Evolutionary conservation across 30 jellyfish, hydroid and myxozoan genomes (phyloP).

Genomic region (Euphysa ruthae): DNA sequence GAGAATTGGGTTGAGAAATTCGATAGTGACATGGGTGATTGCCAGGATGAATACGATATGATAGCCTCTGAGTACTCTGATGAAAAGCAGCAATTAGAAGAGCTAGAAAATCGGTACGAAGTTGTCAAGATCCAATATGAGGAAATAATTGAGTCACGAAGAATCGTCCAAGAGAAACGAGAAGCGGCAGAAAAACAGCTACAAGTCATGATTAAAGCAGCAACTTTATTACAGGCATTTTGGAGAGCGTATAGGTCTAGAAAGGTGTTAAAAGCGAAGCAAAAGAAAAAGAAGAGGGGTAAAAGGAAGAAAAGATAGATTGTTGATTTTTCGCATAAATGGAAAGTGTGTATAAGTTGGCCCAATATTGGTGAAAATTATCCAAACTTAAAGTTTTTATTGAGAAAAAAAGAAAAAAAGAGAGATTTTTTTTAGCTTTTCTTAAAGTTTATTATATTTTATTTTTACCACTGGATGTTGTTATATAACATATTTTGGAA

Average conservation of each 20-base stretch:
- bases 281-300: conserved; percentile 68
- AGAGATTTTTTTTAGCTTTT: no score
- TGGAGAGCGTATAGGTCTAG: conserved; percentile 91
- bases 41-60: conserved; percentile 89
- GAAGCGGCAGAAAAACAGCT: conserved; percentile 82
- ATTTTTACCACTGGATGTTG: no score
- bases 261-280: conserved; percentile 68
- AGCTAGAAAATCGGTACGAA: conserved; percentile 59
- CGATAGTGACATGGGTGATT: conserved; percentile 93
- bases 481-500: no score
- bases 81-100: conserved; percentile 73
- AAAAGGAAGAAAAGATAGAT: conserved; percentile 46
- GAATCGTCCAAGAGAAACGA: conserved; percentile 71
- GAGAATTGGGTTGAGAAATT: conserved; percentile 84
- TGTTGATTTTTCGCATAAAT: neutral
- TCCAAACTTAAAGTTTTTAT: no score
- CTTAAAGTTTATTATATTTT: no score
- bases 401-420: no score
- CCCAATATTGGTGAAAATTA: no score
- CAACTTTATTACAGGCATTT: conserved; percentile 70
- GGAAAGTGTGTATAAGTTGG: no score
- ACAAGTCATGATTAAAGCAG: conserved; percentile 77
- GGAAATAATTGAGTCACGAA: conserved; percentile 68
- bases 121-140: conserved; percentile 58
- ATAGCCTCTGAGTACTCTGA: conserved; percentile 56